These are phyloP conservation scores for Brienomyrus longianalis DNA, from an alignment of 2,113 vertebrate species.

Conservation along the genomic window DNA sequence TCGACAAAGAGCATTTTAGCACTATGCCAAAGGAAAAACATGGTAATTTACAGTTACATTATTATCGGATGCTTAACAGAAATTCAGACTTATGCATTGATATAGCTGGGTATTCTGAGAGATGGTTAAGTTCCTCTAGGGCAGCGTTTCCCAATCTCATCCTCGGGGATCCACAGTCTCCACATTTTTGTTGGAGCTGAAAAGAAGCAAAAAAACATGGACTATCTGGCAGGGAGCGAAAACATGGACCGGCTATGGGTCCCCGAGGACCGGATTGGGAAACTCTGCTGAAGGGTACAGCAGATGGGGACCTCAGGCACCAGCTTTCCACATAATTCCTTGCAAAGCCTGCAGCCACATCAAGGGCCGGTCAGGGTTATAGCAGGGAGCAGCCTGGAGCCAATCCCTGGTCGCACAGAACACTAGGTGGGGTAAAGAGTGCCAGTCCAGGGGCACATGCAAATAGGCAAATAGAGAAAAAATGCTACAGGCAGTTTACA, in stretches of 20 bases:
- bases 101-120: background rate
- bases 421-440: background rate
- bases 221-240: background rate
- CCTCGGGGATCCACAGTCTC: background rate
- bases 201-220: background rate
- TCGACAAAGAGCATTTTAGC: background rate
- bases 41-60: background rate
- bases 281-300: background rate
- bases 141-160: background rate
- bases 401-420: background rate
- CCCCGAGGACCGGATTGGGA: background rate
- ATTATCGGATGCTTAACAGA: background rate
- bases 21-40: background rate
- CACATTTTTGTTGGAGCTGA: background rate
- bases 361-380: background rate
- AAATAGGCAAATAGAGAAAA: background rate
- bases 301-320: background rate
- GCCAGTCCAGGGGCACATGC: background rate
- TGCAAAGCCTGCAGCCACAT: background rate
- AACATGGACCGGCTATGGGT: background rate
- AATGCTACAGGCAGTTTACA: background rate
- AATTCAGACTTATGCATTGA: background rate
- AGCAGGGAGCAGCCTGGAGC: background rate
- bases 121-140: background rate
- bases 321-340: background rate